Conservation (phyloP, 2,797 vertebrate species). For the Mus minutoides region DNA sequence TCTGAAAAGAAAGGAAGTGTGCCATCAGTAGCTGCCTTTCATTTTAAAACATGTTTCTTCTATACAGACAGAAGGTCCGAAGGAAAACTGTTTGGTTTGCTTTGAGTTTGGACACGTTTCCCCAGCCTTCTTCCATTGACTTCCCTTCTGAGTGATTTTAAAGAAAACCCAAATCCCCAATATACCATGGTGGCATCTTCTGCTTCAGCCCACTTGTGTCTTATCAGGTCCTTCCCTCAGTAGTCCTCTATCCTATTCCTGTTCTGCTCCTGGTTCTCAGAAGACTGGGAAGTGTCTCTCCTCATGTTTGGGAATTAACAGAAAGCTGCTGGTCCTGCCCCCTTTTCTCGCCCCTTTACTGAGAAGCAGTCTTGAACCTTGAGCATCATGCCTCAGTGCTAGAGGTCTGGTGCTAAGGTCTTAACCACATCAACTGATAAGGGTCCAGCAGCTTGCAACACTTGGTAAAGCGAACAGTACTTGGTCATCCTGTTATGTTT, state of each 20-base stretch:
- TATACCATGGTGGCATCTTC: background rate
- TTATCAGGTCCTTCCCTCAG: no score
- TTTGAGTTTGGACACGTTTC: background rate
- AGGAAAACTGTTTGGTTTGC: background rate
- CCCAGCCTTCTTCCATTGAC: background rate
- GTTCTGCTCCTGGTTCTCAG: background rate
- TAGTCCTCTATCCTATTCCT: background rate
- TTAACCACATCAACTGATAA: background rate
- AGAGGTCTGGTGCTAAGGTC: background rate
- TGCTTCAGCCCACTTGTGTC: background rate
- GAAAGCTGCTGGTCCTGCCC: background rate
- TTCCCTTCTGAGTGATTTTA: background rate
- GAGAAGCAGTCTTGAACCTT: background rate
- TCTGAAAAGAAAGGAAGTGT: conserved; percentile 85
- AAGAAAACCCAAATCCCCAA: background rate
- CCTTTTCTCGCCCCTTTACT: background rate
- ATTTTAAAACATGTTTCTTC: background rate
- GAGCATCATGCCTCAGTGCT: background rate
- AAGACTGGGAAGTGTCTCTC: background rate
- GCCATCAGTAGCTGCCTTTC: background rate
- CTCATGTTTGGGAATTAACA: background rate
- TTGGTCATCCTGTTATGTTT: background rate
- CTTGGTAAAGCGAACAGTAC: background rate
- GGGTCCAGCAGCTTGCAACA: background rate
- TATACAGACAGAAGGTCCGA: background rate